A percentile compares a stretch with the other conserved stretches of the same genome.
These are phyloP conservation scores for Timema cristinae DNA, from an alignment of 2,888 invertebrate genomes.

Conservation along the genomic window DNA sequence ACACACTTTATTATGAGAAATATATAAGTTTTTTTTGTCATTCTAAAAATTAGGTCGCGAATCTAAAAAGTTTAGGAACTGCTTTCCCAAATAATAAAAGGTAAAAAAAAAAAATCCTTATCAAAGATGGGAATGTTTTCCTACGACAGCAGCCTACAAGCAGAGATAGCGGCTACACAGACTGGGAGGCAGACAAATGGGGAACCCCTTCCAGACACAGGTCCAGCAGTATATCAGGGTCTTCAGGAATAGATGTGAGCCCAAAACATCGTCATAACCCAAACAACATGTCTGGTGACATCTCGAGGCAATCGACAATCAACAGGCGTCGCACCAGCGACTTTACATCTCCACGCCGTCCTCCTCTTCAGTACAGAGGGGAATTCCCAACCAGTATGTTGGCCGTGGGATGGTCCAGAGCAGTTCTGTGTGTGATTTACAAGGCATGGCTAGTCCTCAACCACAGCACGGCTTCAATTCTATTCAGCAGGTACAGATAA, in stretches of 20 bases:
- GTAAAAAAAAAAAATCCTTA: neutral
- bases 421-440: constrained; percentile 29
- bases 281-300: constrained; percentile 17
- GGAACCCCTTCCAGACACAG: constrained; percentile 35
- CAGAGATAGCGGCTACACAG: constrained; percentile 46
- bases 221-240: constrained; percentile 45
- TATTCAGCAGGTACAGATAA: constrained; percentile 55
- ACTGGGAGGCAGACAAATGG: constrained; percentile 44
- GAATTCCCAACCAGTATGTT: constrained; percentile 16
- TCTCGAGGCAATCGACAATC: constrained; percentile 26
- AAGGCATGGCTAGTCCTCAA: constrained; percentile 22
- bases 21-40: too few species aligned
- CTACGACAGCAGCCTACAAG: constrained; percentile 41
- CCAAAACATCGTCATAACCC: constrained; percentile 15
- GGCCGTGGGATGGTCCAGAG: constrained; percentile 25
- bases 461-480: constrained; percentile 32
- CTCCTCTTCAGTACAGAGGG: constrained; percentile 13
- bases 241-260: constrained; percentile 35
- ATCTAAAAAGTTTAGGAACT: too few species aligned
- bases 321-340: constrained; percentile 27
- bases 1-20: too few species aligned
- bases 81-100: neutral
- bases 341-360: constrained; percentile 20
- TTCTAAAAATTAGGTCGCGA: too few species aligned
- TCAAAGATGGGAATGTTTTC: neutral